Evolutionary conservation across 2,113 vertebrate genomes (phyloP).

Genomic region (Aptenodytes forsteri): DNA sequence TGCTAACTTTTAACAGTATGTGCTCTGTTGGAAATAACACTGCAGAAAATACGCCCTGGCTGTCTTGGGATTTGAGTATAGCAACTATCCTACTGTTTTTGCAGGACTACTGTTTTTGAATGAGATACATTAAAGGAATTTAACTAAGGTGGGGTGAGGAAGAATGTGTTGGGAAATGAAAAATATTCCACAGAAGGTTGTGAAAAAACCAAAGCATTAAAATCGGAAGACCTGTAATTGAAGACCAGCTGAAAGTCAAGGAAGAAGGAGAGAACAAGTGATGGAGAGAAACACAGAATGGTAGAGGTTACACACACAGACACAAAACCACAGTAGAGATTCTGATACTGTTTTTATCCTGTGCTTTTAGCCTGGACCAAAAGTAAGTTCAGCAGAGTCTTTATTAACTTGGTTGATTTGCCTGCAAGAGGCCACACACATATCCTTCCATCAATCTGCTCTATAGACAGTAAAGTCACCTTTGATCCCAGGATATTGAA

Average conservation of each 20-base stretch:
- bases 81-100: not conserved
- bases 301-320: not conserved
- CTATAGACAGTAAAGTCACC: not conserved
- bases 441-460: not conserved
- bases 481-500: conserved; percentile 17
- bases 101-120: not conserved
- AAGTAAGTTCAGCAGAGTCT: not conserved
- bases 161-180: not conserved
- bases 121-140: not conserved
- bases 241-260: not conserved
- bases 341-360: not conserved
- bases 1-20: not conserved
- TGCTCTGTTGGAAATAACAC: not conserved
- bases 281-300: not conserved
- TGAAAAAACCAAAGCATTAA: not conserved
- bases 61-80: not conserved
- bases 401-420: not conserved
- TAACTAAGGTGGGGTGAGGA: not conserved
- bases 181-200: not conserved
- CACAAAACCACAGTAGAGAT: not conserved
- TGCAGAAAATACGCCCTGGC: not conserved
- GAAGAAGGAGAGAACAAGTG: not conserved
- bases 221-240: not conserved
- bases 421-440: not conserved
- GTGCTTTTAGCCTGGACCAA: not conserved